phyloP scores from a whole-genome alignment of 2,888 invertebrate species.

The Mamestra brassicae region DNA sequence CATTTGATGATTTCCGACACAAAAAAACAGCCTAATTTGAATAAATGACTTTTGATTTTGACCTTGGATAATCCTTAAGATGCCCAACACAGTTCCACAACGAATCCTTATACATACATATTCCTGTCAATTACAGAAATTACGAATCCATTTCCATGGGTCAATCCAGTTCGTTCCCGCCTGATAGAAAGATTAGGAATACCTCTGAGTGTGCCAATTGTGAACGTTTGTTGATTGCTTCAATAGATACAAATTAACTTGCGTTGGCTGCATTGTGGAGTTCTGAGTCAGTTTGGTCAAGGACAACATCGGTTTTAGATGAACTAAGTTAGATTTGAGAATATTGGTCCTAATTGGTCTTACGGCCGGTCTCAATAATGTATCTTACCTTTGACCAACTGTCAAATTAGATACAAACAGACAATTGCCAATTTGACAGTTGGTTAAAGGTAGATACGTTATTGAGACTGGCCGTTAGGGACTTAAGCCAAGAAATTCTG shows the following conservation, averaged over 20 bases:
- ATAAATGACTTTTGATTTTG: too few species aligned
- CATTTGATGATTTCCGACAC: too few species aligned
- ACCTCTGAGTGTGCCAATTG: constrained; percentile 22
- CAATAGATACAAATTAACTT: constrained; percentile 29
- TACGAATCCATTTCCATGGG: constrained; percentile 10
- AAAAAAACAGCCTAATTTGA: too few species aligned
- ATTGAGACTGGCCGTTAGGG: too few species aligned
- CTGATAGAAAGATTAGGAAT: constrained; percentile 22
- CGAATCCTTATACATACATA: too few species aligned
- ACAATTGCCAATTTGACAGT: too few species aligned
- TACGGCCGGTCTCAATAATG: too few species aligned
- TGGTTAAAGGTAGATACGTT: too few species aligned
- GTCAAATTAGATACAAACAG: too few species aligned
- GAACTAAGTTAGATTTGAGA: neutral
- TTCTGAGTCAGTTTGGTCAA: constrained; percentile 41
- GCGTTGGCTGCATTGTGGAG: constrained; percentile 5
- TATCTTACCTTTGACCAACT: too few species aligned
- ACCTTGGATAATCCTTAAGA: neutral
- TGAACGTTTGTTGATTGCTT: constrained; percentile 26
- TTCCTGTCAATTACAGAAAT: neutral
- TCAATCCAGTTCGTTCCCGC: neutral
- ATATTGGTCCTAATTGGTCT: too few species aligned
- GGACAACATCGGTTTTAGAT: constrained; percentile 1
- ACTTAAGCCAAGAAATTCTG: too few species aligned
- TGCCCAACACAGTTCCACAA: neutral